These are phyloP conservation scores for Dryomyza anilis DNA, from an alignment of 2,888 invertebrate species.

Conservation along the genomic window DNA sequence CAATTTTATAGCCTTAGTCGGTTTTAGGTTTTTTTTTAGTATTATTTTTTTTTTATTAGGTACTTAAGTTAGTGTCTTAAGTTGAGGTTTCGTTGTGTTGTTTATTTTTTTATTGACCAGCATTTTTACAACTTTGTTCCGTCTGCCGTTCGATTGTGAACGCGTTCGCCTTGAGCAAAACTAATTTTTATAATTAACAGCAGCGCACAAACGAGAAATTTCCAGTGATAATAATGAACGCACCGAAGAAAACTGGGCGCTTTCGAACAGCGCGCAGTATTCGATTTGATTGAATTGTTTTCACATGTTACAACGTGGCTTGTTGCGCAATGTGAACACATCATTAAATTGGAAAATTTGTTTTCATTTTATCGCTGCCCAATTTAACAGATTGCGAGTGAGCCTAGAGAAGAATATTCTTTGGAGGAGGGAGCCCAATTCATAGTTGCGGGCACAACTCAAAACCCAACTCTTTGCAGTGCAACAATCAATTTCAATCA, in stretches of 20 bases:
- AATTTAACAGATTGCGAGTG: not conserved
- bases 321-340: too few relatives aligned
- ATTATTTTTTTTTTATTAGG: too few relatives aligned
- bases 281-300: conserved; percentile 18
- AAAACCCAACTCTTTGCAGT: not conserved
- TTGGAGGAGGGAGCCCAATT: too few relatives aligned
- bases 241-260: not conserved
- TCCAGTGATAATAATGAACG: not conserved
- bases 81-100: not conserved
- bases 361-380: not conserved
- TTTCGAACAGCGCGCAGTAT: not conserved
- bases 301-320: too few relatives aligned
- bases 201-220: not conserved
- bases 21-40: too few relatives aligned
- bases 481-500: conserved; percentile 20
- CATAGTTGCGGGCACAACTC: too few relatives aligned
- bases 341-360: not conserved
- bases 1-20: too few relatives aligned
- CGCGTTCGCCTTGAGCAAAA: not conserved
- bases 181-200: conserved; percentile 6
- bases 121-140: conserved; percentile 3
- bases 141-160: not conserved
- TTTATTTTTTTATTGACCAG: conserved; percentile 4
- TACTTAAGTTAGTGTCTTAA: too few relatives aligned
- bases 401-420: not conserved